Base-by-base conservation (phyloP, 2,113 vertebrate genomes). In the Phalacrocorax aristotelis region DNA sequence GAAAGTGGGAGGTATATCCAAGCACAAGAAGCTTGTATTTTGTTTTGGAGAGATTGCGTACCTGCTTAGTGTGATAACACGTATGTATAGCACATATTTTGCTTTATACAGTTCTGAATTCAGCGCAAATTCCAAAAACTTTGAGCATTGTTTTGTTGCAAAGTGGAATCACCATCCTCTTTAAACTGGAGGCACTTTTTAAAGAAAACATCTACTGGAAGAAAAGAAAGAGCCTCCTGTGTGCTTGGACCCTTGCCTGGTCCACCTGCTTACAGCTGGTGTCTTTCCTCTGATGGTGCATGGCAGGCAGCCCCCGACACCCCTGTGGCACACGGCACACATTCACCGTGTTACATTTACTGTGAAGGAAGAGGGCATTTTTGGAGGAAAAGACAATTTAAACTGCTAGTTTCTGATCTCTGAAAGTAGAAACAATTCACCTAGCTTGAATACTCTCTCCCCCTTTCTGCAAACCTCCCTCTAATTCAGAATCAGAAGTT, bases 261-360 rank as follows among this genome's bases (percentile, higher is more conserved):
- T 44, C n/a, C 11, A 13, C 11, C 15, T 69, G 29, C 58, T 38
- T 62, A 30, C 16, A 61, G 52, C 7, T 1, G 2, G 6, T 36
- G 51, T 13, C 5, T 58, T 60, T 65, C 32, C 51, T 46, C 23
- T 0, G 0, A 3, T 7, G 26, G 32, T 19, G 8, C 0, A 0
- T 1, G 7, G 22, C 60, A 57, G 46, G 32, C 42, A 64, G 21
- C 15, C 19, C 22, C 17, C 0, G 2, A 1, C 2, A 2, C 22
- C 26, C 55, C 32, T 20, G 18, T 27, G 20, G 34, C 52, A 52
- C 13, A 25, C 0, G 6, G 40, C 5, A 2, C 32, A 38, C 22
- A 23, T 51, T 64, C 58, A 19, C 17, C 0, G 0, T 5, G 4
- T 22, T 36, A 26, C 22, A 9, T 60, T 79, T 52, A 12, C 44